Evolutionary conservation across 2,113 vertebrate genomes (phyloP).

Genomic region (Sylvilagus bachmani): DNA sequence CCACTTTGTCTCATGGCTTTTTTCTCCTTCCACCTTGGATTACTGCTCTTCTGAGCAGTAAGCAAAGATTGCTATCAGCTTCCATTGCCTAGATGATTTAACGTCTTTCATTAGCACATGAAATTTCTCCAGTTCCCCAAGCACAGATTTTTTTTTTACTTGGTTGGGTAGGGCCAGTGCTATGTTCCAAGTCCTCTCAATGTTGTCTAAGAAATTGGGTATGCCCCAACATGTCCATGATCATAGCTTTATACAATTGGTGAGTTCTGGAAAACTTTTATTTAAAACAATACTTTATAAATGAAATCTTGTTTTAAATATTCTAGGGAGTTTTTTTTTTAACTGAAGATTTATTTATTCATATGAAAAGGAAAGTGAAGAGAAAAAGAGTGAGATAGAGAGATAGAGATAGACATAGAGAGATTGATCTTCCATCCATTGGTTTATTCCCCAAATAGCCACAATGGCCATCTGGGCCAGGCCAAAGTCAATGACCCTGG

Average conservation of each 20-base stretch:
- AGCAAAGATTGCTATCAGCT: neutral
- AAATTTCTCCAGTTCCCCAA: neutral
- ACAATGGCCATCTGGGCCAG: too few relatives aligned
- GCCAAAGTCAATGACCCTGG: too few relatives aligned
- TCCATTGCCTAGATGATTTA: neutral
- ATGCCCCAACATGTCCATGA: neutral
- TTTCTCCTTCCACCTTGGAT: neutral
- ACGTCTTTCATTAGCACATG: neutral
- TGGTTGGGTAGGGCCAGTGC: neutral
- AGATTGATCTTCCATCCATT: too few relatives aligned
- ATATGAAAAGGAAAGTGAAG: too few relatives aligned
- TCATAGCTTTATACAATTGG: neutral
- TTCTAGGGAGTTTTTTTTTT: neutral
- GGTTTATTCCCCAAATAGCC: too few relatives aligned
- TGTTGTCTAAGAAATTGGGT: neutral
- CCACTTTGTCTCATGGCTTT: neutral
- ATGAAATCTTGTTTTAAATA: slow-evolving; percentile 14
- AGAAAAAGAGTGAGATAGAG: too few relatives aligned
- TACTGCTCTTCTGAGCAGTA: neutral
- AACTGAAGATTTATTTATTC: too few relatives aligned
- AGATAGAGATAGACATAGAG: too few relatives aligned
- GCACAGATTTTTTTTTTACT: neutral
- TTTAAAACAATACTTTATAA: slow-evolving; percentile 14
- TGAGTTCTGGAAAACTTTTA: neutral
- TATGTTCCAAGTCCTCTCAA: neutral